Base-by-base conservation (phyloP, 2,797 vertebrate genomes). In the Austrolebias charrua region DNA sequence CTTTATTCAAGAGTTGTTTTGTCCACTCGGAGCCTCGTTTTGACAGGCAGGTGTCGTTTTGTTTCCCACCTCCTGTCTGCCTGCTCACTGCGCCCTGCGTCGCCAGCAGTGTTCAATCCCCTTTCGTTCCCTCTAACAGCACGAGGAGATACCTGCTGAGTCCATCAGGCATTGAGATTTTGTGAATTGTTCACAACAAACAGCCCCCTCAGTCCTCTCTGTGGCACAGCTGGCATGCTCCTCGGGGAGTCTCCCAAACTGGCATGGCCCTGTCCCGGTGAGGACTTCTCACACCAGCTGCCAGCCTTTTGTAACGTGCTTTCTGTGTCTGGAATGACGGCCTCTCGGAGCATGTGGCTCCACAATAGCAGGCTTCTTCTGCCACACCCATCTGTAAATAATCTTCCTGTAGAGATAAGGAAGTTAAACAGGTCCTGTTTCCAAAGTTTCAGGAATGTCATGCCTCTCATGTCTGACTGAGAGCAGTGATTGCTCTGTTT, bases 81-180 rank as follows among this genome's bases (percentile, higher is more conserved):
- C 63, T 29, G 49, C 53, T 87, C 80, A 82, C 83, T 77, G 71
- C 76, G 81, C 86, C 89, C 88, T 87, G 81, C 71, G 84, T 68
- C 69, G 63, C 67, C 60, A 70, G 29, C 52, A 28, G 33, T 61
- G 31, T 16, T 62, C 64, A 76, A 78, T 65, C 18, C 50, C 69
- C 38, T 35, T 46, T 55, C 50, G 71, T 38, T 29, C 11, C 10
- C 24, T 49, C 11, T 8, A 20, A 81, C 72, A 69, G 56, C 60
- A 18, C 18, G 43, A 47, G 20, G n/a, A 67, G 66, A 76, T 84
- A 85, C 84, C 81, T 85, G 76, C 80, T 81, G 79, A 75, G 80
- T 67, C 75, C 80, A 81, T 77, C 80, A 84, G 80, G 69, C 4
- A 14, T 47, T 73, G 65, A 54, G 59, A 56, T 49, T 79, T 73